phyloP scores from a whole-genome alignment of 2,113 vertebrate genomes.

The Turnix velox region DNA sequence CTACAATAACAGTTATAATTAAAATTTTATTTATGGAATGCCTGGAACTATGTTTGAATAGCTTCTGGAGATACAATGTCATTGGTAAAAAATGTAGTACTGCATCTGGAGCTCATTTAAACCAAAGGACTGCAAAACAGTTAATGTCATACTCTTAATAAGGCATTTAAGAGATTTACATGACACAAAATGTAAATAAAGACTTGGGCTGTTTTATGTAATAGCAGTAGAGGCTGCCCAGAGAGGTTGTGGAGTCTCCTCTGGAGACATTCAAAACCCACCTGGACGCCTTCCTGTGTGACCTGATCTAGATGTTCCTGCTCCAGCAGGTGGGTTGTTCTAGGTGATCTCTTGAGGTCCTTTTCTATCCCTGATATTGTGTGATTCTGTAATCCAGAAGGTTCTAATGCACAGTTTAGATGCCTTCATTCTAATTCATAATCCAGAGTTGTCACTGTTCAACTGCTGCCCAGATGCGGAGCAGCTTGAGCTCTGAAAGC shows the following conservation, averaged over 20 bases:
- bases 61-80: background rate
- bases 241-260: no score
- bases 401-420: background rate
- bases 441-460: background rate
- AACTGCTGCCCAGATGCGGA: background rate
- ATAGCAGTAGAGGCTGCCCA: background rate
- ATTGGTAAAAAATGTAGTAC: background rate
- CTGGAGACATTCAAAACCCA: no score
- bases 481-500: background rate
- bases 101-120: background rate
- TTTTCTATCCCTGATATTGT: no score
- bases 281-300: no score
- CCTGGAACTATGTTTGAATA: slow-evolving; percentile 7
- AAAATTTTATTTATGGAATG: background rate
- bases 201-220: background rate
- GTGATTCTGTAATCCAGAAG: background rate
- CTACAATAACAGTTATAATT: background rate
- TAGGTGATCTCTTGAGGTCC: no score
- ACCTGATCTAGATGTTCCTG: no score
- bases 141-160: background rate
- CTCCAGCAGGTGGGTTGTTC: no score
- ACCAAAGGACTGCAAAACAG: background rate
- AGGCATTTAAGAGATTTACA: background rate
- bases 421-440: background rate
- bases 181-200: background rate